phyloP scores from a whole-genome alignment of 2,888 invertebrate genomes.

The Ethmia dodecea region DNA sequence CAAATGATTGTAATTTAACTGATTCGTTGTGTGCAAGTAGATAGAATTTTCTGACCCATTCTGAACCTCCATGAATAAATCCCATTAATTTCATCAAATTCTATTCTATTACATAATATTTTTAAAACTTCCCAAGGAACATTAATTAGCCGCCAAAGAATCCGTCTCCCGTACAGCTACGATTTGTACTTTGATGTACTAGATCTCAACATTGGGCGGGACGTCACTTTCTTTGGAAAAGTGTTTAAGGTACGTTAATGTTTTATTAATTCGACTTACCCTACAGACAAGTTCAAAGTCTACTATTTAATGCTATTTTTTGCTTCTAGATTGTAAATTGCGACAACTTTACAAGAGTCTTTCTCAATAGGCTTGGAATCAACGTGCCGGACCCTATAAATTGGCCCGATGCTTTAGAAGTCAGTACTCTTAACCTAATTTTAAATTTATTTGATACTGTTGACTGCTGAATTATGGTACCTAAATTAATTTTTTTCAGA shows the following conservation, averaged over 20 bases:
- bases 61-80: no score
- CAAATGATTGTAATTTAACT: no score
- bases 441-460: slow-evolving; percentile 48
- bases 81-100: no score
- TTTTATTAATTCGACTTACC: slow-evolving; percentile 24
- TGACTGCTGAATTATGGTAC: slow-evolving; percentile 25
- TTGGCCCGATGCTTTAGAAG: slow-evolving; percentile 60
- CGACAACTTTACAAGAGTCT: slow-evolving; percentile 91
- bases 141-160: slow-evolving; percentile 88
- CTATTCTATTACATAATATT: no score
- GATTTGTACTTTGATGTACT: slow-evolving; percentile 89
- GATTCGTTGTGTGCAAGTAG: no score
- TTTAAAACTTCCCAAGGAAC: slow-evolving; percentile 74
- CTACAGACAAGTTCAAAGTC: neutral
- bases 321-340: slow-evolving; percentile 91
- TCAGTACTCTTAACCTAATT: slow-evolving; percentile 23
- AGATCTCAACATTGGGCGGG: slow-evolving; percentile 90
- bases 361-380: slow-evolving; percentile 90
- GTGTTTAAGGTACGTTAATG: slow-evolving; percentile 71
- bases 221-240: slow-evolving; percentile 88
- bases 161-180: slow-evolving; percentile 86
- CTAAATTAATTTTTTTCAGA: slow-evolving; percentile 47
- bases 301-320: neutral
- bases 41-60: no score
- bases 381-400: slow-evolving; percentile 83